Base-by-base conservation (phyloP, 2,888 invertebrate genomes). In the Thymelicus sylvestris region DNA sequence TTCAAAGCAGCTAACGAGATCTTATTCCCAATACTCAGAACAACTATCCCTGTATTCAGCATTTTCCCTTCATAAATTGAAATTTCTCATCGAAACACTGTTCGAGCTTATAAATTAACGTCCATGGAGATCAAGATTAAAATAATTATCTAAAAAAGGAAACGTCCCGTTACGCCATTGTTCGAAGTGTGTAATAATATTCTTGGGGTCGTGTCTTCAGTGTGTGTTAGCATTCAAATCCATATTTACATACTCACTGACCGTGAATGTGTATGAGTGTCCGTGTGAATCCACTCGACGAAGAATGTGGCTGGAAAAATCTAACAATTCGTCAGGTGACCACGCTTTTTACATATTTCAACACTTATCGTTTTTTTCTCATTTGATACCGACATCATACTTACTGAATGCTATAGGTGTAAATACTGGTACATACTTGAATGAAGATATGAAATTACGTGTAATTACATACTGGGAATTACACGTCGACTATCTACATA, bases 201-300 rank as follows among this genome's bases (percentile, higher is more conserved):
- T 77, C 76, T 75, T 75, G 76, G 74, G 73, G 73, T 75, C 77
- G 74, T 57, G 72, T 73, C 44, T 47, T 31, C 74, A 74, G 74
- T 76, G 79, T 78, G 78, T 76, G 82, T 81, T 83, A 80, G 82
- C 82, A 86, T 87, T 85, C 83, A 84, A 85, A 87, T 83, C 80
- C 82, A 80, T 86, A 91, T 91, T 91, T 90, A 90, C 92, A 91
- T 92, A 92, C 87, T 83, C 91, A 90, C 83, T 84, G 86, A 91
- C 92, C 92, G 92, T 91, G 89, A 91, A 91, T 84, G 83, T 86
- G 82, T 85, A 86, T 86, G 85, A 83, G 86, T 77, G 80, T 83
- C 83, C 91, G 92, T 92, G 92, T 92, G 92, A 92, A 92, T 87
- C 85, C 84, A 79, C 80, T 80, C 83, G 81, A 79, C 81, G 80